These are phyloP conservation scores for Neodiprion virginianus DNA, from an alignment of 1,140 invertebrate genomes.

Conservation along the genomic window DNA sequence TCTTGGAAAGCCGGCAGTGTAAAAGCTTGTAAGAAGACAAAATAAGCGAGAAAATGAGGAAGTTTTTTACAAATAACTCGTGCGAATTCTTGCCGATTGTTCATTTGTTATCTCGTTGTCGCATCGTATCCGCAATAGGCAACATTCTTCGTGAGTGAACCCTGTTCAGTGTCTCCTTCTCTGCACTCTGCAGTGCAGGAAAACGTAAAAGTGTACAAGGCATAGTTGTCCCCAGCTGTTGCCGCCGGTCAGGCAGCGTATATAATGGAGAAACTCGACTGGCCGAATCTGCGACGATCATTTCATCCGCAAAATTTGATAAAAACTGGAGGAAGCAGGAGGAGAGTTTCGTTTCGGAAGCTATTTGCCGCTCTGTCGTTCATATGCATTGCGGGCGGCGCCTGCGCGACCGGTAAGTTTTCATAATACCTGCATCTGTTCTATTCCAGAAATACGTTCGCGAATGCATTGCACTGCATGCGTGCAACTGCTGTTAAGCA, in stretches of 20 bases:
- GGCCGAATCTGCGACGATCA: not conserved
- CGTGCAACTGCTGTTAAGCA: too few relatives aligned
- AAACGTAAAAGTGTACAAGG: not conserved
- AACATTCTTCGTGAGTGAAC: not conserved
- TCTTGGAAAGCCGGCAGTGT: not conserved
- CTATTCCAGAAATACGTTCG: too few relatives aligned
- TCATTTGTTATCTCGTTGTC: not conserved
- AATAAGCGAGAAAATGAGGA: not conserved
- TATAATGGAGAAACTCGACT: not conserved
- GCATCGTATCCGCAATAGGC: not conserved
- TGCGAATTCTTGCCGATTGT: not conserved
- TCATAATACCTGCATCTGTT: not conserved
- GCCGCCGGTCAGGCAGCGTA: not conserved
- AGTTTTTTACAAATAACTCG: not conserved
- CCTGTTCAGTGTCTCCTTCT: too few relatives aligned
- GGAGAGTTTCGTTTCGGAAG: not conserved
- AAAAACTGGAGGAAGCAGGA: not conserved
- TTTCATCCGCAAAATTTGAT: too few relatives aligned
- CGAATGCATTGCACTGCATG: too few relatives aligned
- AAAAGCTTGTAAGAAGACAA: not conserved
- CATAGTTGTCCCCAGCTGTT: not conserved
- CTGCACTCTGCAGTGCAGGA: not conserved
- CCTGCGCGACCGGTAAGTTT: slow-evolving; percentile 37
- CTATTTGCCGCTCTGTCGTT: slow-evolving; percentile 33
- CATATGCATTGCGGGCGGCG: slow-evolving; percentile 32